Base-by-base conservation (phyloP, 2,113 vertebrate genomes). In the Spheniscus mendiculus region DNA sequence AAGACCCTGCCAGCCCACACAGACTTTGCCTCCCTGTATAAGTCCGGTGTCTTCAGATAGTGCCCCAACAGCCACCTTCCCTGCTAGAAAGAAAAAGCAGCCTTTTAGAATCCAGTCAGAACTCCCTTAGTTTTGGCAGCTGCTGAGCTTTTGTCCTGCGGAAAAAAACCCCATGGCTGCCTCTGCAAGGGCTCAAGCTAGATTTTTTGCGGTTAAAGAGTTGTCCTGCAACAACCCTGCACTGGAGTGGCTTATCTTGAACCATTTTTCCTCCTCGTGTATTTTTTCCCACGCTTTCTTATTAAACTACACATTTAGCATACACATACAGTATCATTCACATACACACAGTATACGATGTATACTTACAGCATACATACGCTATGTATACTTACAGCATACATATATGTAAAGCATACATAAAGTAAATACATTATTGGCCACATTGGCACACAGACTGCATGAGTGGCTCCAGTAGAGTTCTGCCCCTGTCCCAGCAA, bases 391-490 rank as follows among this genome's bases (percentile, higher is more conserved):
- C 22, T 70, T 13, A 26, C 25, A 76, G n/a, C 3, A 9, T 7
- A 52, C 13, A 22, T 47, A 32, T 25, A 17, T 12, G 25, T 44
- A 38, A 74, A 61, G 36, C 16, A 49, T 5, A 16, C 15, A 25
- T 15, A 32, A 8, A n/a, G 15, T 29, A 65, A 55, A 42, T 15
- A 13, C 0, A 0, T 20, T 40, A 36, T 30, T 70, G 36, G 11
- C 23, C 49, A 49, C 4, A 2, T 10, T 23, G 11, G 42, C 69
- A 66, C 10, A 32, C 19, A 45, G n/a, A 18, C 20, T 62, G 38
- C 69, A 18, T 4, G 18, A 73, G 8, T 12, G 29, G 59, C 9
- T 40, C 20, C 29, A 34, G 26, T 16, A 59, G 55, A 78, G 29
- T 17, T 27, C 26, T 4, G 14, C 20, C 49, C 23, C 8, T 40